phyloP scores from a whole-genome alignment of 2,797 vertebrate genomes.

The Gymnoscopelus braueri region DNA sequence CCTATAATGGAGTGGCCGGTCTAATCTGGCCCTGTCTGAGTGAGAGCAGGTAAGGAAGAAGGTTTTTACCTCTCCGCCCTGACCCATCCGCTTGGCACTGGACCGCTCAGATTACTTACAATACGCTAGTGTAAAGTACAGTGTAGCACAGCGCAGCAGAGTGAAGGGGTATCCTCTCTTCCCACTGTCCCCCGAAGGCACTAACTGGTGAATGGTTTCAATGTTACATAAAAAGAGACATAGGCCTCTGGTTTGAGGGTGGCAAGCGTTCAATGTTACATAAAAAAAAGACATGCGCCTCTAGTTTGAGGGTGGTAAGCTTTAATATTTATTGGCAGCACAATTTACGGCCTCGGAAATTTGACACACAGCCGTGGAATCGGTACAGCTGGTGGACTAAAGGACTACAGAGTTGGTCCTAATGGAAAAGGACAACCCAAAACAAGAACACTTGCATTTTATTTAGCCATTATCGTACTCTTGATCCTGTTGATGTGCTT shows the following conservation, averaged over 20 bases:
- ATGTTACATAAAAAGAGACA: constrained; percentile 13
- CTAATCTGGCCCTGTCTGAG: constrained; percentile 70
- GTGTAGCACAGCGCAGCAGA: constrained; percentile 22
- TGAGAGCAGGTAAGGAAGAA: constrained; percentile 63
- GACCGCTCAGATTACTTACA: constrained; percentile 53
- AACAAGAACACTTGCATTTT: no score
- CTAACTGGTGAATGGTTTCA: background rate
- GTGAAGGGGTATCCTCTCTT: constrained; percentile 20
- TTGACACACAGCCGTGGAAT: no score
- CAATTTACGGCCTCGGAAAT: no score
- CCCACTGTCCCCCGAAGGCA: constrained; percentile 39
- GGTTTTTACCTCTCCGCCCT: constrained; percentile 55
- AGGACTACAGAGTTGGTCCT: no score
- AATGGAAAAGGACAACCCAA: no score
- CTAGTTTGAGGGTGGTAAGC: no score
- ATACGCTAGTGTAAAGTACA: constrained; percentile 4
- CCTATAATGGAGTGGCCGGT: constrained; percentile 71
- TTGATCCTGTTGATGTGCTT: no score
- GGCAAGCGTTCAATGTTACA: background rate
- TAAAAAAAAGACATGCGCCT: constrained; percentile 4
- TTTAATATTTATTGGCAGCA: no score
- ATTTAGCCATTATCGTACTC: no score
- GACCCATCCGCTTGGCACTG: constrained; percentile 60
- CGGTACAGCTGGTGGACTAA: no score
- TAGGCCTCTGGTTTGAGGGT: no score